These are phyloP conservation scores for Alexandromys oeconomus DNA, from an alignment of 2,797 vertebrate genomes.

Conservation along the genomic window DNA sequence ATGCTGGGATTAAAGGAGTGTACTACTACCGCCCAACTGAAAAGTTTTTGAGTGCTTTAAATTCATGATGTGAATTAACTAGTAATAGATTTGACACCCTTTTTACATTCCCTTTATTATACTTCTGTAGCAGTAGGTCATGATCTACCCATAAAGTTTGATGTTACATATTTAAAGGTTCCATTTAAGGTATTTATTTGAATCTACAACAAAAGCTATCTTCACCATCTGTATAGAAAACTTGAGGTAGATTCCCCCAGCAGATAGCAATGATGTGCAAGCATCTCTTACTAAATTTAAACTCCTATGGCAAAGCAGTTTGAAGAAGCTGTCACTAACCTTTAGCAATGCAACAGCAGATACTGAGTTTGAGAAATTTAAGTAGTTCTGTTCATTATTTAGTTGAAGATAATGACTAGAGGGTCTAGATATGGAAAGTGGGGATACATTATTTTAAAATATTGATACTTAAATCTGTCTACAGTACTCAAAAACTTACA, in stretches of 20 bases:
- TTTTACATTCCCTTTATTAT: rapidly evolving
- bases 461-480: background rate
- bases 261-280: background rate
- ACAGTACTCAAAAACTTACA: background rate
- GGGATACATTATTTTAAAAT: background rate
- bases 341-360: background rate
- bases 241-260: background rate
- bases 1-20: background rate
- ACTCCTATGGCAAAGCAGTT: background rate
- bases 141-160: background rate
- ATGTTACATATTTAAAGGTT: background rate
- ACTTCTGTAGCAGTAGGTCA: rapidly evolving
- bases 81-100: background rate
- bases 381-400: background rate
- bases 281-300: background rate
- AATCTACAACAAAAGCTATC: background rate
- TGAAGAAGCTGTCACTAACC: background rate
- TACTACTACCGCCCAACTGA: background rate
- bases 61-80: background rate
- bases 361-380: background rate
- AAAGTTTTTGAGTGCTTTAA: background rate
- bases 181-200: background rate
- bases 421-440: background rate
- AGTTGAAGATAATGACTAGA: background rate
- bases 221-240: background rate